These are phyloP conservation scores for Lithophane semibrunnea DNA, from an alignment of 2,888 invertebrate species.

Conservation along the genomic window DNA sequence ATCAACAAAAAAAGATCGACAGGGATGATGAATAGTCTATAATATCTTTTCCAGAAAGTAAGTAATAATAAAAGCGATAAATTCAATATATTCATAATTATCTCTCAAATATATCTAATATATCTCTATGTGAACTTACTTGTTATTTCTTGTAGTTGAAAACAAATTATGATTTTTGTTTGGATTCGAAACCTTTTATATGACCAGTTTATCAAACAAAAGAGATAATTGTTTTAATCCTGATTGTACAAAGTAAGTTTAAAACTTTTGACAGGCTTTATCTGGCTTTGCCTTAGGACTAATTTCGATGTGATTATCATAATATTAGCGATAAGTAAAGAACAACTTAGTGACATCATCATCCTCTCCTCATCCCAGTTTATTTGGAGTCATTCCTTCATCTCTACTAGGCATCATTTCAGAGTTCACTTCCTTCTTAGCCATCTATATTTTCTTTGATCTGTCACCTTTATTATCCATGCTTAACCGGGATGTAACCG, in stretches of 20 bases:
- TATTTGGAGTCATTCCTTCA: neutral
- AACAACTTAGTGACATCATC: neutral
- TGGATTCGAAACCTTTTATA: constrained; percentile 43
- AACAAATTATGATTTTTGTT: constrained; percentile 37
- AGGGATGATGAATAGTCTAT: neutral
- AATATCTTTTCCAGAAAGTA: neutral
- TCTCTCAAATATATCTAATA: neutral
- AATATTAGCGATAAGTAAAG: neutral
- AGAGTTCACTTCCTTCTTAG: neutral
- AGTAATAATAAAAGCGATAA: neutral
- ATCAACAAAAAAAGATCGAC: neutral
- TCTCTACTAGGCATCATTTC: neutral
- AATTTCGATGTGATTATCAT: neutral
- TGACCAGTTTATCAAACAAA: constrained; percentile 27
- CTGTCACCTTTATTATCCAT: neutral
- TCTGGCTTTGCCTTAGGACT: neutral
- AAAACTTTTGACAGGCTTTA: constrained; percentile 5
- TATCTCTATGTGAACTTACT: constrained; percentile 25
- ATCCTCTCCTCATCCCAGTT: neutral
- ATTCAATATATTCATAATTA: no score
- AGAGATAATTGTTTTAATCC: constrained; percentile 40
- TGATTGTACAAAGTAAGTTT: constrained; percentile 23
- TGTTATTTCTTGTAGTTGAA: constrained; percentile 32
- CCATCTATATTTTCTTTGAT: neutral
- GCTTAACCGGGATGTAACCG: no score